Percentiles rank a stretch among this genome's conserved stretches.
phyloP scores from a whole-genome alignment of 2,797 vertebrate species.

The Acipenser oxyrinchus region DNA sequence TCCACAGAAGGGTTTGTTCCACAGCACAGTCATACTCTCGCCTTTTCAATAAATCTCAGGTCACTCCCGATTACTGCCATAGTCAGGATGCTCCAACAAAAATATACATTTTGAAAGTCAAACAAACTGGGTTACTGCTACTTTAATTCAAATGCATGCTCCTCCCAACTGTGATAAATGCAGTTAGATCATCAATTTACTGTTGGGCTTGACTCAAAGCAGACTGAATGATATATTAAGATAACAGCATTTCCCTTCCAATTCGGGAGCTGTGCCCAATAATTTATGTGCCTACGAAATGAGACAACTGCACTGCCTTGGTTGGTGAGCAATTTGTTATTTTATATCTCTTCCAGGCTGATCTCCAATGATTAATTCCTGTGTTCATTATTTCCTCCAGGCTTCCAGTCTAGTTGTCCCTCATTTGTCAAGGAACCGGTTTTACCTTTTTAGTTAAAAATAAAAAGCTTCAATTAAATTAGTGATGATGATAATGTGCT shows the following conservation, averaged over 20 bases:
- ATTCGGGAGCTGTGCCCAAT: constrained; percentile 9
- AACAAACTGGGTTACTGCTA: constrained; percentile 2
- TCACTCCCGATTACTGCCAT: not conserved
- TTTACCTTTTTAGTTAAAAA: constrained; percentile 13
- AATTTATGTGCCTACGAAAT: constrained; percentile 25
- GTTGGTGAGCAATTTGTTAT: constrained; percentile 22
- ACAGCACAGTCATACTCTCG: not conserved
- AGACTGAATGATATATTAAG: constrained; percentile 19
- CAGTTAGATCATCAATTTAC: constrained; percentile 21
- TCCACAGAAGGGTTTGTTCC: not conserved
- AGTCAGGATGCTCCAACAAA: not conserved
- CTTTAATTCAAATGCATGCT: constrained; percentile 10
- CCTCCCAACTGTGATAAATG: constrained; percentile 11
- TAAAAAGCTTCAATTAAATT: constrained; percentile 6
- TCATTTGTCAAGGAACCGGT: constrained; percentile 16
- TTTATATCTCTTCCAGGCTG: constrained; percentile 18
- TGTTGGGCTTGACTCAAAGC: constrained; percentile 7
- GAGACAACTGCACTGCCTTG: constrained; percentile 9
- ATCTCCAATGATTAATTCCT: constrained; percentile 21
- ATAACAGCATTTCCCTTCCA: constrained; percentile 20
- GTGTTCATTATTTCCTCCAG: constrained; percentile 20
- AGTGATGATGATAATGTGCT: not conserved
- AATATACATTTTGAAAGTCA: constrained; percentile 1
- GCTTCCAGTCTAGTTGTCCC: constrained; percentile 18
- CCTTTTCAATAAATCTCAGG: not conserved